phyloP scores from a whole-genome alignment of 2,113 vertebrate species.

The Ondatra zibethicus region DNA sequence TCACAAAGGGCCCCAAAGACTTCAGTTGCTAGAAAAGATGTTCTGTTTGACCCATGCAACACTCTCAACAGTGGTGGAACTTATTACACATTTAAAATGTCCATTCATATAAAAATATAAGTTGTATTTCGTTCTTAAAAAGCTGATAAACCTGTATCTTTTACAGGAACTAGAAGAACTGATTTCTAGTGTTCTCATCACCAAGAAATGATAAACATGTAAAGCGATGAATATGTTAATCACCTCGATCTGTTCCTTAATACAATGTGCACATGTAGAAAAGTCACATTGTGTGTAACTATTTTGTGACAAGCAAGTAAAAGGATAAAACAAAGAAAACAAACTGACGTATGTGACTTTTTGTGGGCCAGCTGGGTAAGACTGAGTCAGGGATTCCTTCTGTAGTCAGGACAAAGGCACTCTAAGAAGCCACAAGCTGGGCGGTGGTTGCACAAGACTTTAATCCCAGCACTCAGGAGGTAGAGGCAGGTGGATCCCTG shows the following conservation, averaged over 20 bases:
- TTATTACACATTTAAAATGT: constrained; percentile 10
- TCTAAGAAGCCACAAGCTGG: neutral
- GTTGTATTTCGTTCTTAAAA: constrained; percentile 1
- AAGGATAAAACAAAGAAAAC: neutral
- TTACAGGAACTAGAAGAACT: neutral
- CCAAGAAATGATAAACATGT: neutral
- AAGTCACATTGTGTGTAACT: neutral
- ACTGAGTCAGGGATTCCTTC: neutral
- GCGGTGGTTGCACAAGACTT: too few species aligned
- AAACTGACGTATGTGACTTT: neutral
- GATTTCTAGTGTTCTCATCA: neutral
- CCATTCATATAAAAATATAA: neutral
- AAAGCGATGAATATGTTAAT: neutral
- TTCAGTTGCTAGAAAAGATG: neutral
- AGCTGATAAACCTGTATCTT: neutral
- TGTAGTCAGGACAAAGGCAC: neutral
- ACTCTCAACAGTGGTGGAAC: constrained; percentile 23
- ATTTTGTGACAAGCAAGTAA: neutral
- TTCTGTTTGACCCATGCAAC: neutral
- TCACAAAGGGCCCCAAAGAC: neutral
- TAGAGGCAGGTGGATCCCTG: too few species aligned
- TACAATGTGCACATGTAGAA: too few species aligned
- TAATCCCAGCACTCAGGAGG: too few species aligned
- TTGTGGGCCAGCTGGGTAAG: neutral
- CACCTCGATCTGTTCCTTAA: neutral